Evolutionary conservation across 2,797 vertebrate genomes (phyloP).

Genomic region (Malacoctenus gilli): DNA sequence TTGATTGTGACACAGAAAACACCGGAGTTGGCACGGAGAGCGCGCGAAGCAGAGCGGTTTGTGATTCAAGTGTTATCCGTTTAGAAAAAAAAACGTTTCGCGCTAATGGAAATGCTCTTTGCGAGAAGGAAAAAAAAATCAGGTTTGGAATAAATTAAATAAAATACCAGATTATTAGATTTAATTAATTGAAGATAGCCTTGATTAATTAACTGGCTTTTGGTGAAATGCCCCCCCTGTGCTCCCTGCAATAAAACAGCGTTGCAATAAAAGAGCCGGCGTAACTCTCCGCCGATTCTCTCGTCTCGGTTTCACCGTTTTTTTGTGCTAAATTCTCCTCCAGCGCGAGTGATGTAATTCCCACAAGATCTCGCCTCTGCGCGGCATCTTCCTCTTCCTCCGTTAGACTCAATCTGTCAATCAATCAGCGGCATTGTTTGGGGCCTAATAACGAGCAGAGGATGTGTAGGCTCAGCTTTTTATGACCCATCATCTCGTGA

Average conservation of each 20-base stretch:
- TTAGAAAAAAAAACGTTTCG: neutral
- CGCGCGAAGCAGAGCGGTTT: neutral
- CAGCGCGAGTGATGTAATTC: conserved; percentile 29
- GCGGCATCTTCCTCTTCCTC: conserved; percentile 23
- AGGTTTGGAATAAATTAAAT: conserved; percentile 2
- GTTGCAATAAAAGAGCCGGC: neutral
- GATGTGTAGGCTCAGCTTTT: conserved; percentile 33
- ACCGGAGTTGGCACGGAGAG: neutral
- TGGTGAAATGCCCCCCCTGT: conserved; percentile 19
- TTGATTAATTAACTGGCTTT: conserved; percentile 45
- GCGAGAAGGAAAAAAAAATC: neutral
- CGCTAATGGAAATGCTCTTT: neutral
- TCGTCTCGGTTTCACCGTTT: neutral
- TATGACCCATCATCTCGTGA: conserved; percentile 36
- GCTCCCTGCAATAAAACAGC: conserved; percentile 21
- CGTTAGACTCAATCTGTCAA: conserved; percentile 62
- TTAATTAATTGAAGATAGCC: conserved; percentile 27
- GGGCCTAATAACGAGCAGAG: conserved; percentile 42
- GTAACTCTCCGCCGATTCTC: neutral
- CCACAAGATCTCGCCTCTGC: conserved; percentile 19
- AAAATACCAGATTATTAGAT: conserved; percentile 16
- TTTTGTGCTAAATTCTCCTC: conserved; percentile 26
- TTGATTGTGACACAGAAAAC: conserved; percentile 10
- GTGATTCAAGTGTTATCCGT: neutral
- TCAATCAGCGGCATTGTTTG: conserved; percentile 55